Base-by-base conservation (phyloP, 1,140 invertebrate genomes). In the Trissolcus basalis region DNA sequence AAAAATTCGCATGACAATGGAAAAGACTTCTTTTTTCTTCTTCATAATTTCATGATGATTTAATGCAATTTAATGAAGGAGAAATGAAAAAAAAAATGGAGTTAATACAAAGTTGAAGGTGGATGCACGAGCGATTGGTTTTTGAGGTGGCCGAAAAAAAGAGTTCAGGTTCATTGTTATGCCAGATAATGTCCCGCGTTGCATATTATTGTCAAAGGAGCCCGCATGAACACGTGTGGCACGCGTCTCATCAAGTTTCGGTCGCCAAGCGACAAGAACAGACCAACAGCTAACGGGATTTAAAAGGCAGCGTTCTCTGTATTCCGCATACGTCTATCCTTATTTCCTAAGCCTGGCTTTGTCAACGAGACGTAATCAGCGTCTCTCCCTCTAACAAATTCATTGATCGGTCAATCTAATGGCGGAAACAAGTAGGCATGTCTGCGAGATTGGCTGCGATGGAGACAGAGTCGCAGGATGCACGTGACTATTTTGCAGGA, bases 401-500 rank as follows among this genome's bases (percentile, higher is more conserved):
- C 76, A 73, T 76, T 74, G 77, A 82, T 79, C 78, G 74, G 55
- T 78, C 54, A 78, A 81, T 81, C 78, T 79, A 82, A 80, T 79
- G 79, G 78, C 77, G 74, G 70, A 82, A 80, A 80, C 77, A 79
- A 80, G 41, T 47, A 56, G 70, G 16, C 79, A 77, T 80, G 78
- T 78, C 78, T 79, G 77, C 73, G 74, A 83, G 69, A 72, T 61
- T 65, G 65, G 54, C 41, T 41, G 19, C 19, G 19, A 27, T 27
- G 65, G 69, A 73, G 79, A 78, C 80, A 74, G 64, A 78, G 50
- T 71, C 59, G 83, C 85, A 83, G 83, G 83, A 86, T 84, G 85
- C 83, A 77, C 85, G 85, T 87, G 85, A 87, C 84, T 75, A 81
- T 87, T 83, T 83, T 86, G 83, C 81, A 80, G 83, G 87, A 83